Evolutionary conservation across 2,113 vertebrate genomes (phyloP).

Genomic region (Fulica atra): DNA sequence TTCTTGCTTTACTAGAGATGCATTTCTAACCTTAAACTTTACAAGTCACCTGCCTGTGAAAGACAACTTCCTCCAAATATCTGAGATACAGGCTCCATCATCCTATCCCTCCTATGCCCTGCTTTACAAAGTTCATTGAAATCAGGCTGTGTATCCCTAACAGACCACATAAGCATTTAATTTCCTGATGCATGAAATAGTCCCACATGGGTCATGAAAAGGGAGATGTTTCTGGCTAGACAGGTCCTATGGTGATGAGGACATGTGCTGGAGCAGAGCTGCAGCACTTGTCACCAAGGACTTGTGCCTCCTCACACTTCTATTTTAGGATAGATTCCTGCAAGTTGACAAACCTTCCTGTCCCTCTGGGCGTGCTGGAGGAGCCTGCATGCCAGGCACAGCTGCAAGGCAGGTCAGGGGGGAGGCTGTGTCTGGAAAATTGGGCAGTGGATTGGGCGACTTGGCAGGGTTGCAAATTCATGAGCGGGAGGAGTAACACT

Average conservation of each 20-base stretch:
- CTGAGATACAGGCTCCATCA: background rate
- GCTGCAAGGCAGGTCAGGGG: background rate
- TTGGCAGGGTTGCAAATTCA: background rate
- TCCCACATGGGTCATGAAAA: background rate
- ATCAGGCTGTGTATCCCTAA: background rate
- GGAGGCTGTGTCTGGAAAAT: background rate
- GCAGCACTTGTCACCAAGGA: background rate
- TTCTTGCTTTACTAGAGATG: background rate
- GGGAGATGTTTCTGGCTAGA: conserved; percentile 10
- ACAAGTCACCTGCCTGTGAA: background rate
- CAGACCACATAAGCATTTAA: background rate
- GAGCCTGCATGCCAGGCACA: conserved; percentile 17
- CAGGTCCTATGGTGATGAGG: background rate
- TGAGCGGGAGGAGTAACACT: background rate
- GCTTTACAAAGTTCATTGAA: background rate
- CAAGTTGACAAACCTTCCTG: background rate
- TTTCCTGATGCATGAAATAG: conserved; percentile 11
- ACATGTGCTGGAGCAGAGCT: background rate
- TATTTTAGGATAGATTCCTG: background rate
- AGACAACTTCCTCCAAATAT: background rate
- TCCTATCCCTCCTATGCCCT: background rate
- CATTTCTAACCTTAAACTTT: background rate
- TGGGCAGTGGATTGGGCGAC: background rate
- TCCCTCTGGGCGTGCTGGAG: background rate
- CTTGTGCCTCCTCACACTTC: background rate